Conservation (phyloP, 2,888 invertebrate species). For the Sisyra terminalis region DNA sequence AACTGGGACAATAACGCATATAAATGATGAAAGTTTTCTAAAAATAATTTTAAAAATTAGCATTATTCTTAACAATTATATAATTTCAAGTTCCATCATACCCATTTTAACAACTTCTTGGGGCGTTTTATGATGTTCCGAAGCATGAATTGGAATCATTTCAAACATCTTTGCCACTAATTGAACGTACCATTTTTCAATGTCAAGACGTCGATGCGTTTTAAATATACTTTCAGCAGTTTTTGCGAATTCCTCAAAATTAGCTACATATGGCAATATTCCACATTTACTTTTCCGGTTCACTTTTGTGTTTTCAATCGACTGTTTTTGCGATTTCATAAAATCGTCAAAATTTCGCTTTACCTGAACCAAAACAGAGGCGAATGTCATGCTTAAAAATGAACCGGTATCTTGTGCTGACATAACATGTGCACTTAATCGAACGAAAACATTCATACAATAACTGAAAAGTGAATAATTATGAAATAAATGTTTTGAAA, state of each 20-base stretch:
- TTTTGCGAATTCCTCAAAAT: slow-evolving; percentile 78
- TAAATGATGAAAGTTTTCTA: slow-evolving; percentile 91
- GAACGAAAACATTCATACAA: slow-evolving; percentile 84
- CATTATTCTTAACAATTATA: slow-evolving; percentile 2
- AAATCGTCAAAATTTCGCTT: slow-evolving; percentile 85
- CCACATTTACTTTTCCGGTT: slow-evolving; percentile 70
- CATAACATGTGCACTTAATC: slow-evolving; percentile 84
- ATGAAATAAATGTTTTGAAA: too few relatives aligned
- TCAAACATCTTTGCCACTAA: slow-evolving; percentile 72
- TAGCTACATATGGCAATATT: slow-evolving; percentile 73
- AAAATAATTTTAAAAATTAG: slow-evolving; percentile 16
- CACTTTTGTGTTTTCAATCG: slow-evolving; percentile 61
- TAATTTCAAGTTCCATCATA: slow-evolving; percentile 18
- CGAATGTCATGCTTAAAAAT: slow-evolving; percentile 76
- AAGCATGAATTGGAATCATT: slow-evolving; percentile 59
- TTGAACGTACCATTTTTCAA: slow-evolving; percentile 81
- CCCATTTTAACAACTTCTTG: slow-evolving; percentile 83
- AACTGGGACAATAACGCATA: slow-evolving; percentile 72
- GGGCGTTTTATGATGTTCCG: slow-evolving; percentile 82
- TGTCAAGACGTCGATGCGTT: slow-evolving; percentile 72
- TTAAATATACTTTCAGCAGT: slow-evolving; percentile 80
- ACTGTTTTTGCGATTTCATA: slow-evolving; percentile 67
- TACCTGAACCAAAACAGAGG: slow-evolving; percentile 69
- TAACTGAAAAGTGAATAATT: too few relatives aligned
- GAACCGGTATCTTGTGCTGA: slow-evolving; percentile 75